Percentiles rank a stretch among this genome's conserved stretches.
Conservation (phyloP, 2,113 vertebrate species). For the Brachyhypopomus gauderio region DNA sequence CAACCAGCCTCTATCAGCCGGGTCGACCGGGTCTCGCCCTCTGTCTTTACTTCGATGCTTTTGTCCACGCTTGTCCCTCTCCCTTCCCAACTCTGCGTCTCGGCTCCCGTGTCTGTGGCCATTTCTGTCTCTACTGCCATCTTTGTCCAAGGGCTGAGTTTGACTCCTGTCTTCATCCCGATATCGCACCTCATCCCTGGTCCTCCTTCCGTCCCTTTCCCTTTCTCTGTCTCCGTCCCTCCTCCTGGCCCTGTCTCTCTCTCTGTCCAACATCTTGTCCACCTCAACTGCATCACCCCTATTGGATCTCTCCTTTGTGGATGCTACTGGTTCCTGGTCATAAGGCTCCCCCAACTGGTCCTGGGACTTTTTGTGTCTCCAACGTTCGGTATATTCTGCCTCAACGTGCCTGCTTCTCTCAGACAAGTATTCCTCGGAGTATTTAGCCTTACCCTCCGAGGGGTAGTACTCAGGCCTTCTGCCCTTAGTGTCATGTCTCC, state of each 20-base stretch:
- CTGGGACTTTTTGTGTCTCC: accelerated
- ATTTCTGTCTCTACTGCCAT: neutral
- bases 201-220: conserved; percentile 26
- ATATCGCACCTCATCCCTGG: conserved; percentile 23
- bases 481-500: conserved; percentile 64
- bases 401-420: conserved; percentile 1
- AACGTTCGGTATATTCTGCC: conserved; percentile 29
- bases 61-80: conserved; percentile 24
- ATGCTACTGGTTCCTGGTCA: conserved; percentile 57
- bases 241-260: conserved; percentile 44
- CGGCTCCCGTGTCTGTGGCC: conserved; percentile 1
- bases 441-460: conserved; percentile 52
- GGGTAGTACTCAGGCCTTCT: conserved; percentile 56
- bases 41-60: conserved; percentile 50
- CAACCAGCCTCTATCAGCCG: conserved; percentile 17
- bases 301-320: conserved; percentile 67
- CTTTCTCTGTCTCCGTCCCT: conserved; percentile 50
- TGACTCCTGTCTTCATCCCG: conserved; percentile 49
- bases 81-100: conserved; percentile 17
- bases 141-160: neutral
- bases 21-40: conserved; percentile 58
- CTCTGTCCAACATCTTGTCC: conserved; percentile 55
- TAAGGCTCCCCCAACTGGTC: conserved; percentile 16
- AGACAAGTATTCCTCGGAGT: conserved; percentile 30
- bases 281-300: conserved; percentile 64